These are phyloP conservation scores for Schizopygopsis pylzovi DNA, from an alignment of 2,797 vertebrate genomes.

Conservation along the genomic window DNA sequence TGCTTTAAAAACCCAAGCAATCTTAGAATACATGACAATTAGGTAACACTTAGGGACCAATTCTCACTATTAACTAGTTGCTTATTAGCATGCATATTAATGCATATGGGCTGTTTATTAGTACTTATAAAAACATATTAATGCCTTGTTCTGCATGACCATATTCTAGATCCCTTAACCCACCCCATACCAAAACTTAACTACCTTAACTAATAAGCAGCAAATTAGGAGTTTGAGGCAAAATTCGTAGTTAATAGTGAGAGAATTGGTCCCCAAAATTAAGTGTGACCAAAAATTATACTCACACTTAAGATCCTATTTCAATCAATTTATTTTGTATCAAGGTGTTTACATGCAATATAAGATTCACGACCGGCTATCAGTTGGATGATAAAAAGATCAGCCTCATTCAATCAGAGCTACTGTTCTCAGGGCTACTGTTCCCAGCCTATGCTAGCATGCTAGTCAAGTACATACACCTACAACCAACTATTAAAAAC, in stretches of 20 bases:
- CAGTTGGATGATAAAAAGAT: neutral
- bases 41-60: neutral
- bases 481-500: slow-evolving; percentile 3
- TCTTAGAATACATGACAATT: neutral
- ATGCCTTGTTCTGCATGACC: neutral
- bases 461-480: neutral
- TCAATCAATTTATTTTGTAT: neutral
- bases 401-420: neutral
- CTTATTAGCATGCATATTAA: neutral
- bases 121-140: neutral
- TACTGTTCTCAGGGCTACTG: neutral
- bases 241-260: neutral
- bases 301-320: neutral
- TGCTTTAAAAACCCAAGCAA: neutral
- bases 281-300: neutral
- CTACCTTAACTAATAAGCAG: neutral
- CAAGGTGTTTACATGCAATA: neutral
- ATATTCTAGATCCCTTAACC: neutral
- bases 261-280: neutral
- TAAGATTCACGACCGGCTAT: neutral
- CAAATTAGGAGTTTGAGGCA: neutral
- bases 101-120: neutral
- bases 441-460: slow-evolving; percentile 1
- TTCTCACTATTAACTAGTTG: neutral
- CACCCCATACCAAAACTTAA: neutral